phyloP scores from a whole-genome alignment of 2,888 invertebrate species.

The Tipula vernalis region DNA sequence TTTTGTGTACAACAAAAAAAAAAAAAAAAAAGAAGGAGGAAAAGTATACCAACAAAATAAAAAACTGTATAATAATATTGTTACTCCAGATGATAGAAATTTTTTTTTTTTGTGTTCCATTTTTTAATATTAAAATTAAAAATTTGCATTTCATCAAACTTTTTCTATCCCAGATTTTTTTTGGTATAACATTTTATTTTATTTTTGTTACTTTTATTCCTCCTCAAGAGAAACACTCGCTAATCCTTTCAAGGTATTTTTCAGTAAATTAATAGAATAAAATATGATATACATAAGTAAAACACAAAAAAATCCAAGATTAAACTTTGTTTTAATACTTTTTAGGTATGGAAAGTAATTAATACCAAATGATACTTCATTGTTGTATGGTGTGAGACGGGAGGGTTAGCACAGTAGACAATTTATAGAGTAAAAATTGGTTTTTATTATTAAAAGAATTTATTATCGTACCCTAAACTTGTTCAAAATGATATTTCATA shows the following conservation, averaged over 20 bases:
- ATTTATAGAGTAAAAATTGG: background rate
- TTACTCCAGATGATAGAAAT: background rate
- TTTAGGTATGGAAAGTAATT: background rate
- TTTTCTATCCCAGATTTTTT: background rate
- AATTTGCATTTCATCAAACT: constrained; percentile 4
- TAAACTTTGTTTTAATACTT: background rate
- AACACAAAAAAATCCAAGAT: background rate
- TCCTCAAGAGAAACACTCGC: background rate
- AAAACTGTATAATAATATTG: background rate
- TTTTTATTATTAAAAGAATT: background rate
- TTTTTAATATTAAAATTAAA: background rate
- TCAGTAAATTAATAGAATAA: background rate
- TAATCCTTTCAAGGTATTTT: constrained; percentile 4
- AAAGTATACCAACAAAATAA: background rate
- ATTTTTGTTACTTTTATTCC: background rate
- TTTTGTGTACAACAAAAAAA: background rate
- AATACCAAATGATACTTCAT: background rate
- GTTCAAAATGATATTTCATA: background rate
- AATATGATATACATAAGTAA: background rate
- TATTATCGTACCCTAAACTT: background rate
- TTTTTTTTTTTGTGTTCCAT: background rate
- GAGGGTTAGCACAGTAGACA: background rate
- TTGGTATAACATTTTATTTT: background rate
- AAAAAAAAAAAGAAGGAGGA: background rate
- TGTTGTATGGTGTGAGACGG: background rate